These are phyloP conservation scores for Lophius americanus DNA, from an alignment of 2,797 vertebrate genomes.

Conservation along the genomic window DNA sequence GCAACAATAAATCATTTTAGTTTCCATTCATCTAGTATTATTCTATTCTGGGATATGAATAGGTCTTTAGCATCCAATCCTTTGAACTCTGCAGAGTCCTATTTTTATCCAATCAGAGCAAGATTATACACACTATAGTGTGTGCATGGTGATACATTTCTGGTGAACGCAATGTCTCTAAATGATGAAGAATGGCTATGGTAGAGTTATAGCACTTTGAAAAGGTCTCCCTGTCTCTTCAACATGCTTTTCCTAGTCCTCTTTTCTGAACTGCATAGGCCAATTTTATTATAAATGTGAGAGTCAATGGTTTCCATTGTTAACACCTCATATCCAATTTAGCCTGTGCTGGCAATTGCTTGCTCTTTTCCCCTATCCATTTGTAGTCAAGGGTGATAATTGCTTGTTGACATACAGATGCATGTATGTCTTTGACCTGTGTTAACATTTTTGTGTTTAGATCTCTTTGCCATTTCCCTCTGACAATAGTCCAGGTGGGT, in stretches of 20 bases:
- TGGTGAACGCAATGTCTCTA: constrained; percentile 15
- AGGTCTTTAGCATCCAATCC: neutral
- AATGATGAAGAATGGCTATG: constrained; percentile 32
- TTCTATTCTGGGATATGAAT: constrained; percentile 2
- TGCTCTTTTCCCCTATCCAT: neutral
- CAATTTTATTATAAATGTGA: constrained; percentile 33
- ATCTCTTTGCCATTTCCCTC: neutral
- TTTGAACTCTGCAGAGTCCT: neutral
- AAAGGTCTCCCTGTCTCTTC: constrained; percentile 42
- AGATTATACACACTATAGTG: constrained; percentile 12
- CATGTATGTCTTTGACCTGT: neutral
- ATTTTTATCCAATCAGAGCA: constrained; percentile 37
- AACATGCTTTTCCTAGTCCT: constrained; percentile 4
- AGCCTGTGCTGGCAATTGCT: constrained; percentile 1
- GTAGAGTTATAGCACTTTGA: constrained; percentile 22
- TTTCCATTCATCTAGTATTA: constrained; percentile 7
- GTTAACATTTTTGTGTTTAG: neutral
- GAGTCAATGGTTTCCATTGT: constrained; percentile 36
- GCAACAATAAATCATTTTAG: constrained; percentile 17
- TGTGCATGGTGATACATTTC: constrained; percentile 41
- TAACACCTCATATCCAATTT: neutral
- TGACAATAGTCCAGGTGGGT: too few species aligned
- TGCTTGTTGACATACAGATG: neutral
- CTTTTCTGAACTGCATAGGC: constrained; percentile 35
- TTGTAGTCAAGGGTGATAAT: constrained; percentile 4